Evolutionary conservation across 2,797 vertebrate genomes (phyloP).

Genomic region (Paguma larvata): DNA sequence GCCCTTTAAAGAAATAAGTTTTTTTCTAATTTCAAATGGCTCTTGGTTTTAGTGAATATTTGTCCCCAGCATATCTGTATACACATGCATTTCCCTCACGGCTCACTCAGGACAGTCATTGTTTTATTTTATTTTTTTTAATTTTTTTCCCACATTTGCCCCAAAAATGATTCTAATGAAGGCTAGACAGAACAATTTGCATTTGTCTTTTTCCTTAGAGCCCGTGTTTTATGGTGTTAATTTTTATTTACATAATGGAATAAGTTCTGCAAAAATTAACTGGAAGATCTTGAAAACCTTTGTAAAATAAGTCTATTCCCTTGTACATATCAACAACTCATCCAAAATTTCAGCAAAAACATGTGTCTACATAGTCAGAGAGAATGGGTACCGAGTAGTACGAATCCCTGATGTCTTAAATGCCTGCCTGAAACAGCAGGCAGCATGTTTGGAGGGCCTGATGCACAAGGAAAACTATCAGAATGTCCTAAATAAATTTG

Average conservation of each 20-base stretch:
- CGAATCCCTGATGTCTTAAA: not conserved
- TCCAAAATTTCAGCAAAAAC: not conserved
- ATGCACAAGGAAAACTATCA: not conserved
- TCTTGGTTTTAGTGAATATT: not conserved
- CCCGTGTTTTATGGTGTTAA: not conserved
- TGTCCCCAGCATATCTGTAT: not conserved
- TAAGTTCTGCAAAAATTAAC: slow-evolving; percentile 20
- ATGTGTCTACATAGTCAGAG: not conserved
- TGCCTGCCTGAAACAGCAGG: accelerated
- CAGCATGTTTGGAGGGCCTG: not conserved
- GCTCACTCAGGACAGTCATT: not conserved
- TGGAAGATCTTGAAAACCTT: not conserved
- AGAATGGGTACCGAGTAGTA: not conserved
- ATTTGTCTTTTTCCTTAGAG: not conserved
- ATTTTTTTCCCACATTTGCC: not conserved
- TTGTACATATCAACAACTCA: not conserved
- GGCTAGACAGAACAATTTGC: not conserved
- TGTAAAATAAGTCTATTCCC: not conserved
- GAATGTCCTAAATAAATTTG: not conserved
- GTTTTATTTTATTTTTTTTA: not conserved
- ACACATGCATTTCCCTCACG: not conserved
- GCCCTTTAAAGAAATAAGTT: not conserved
- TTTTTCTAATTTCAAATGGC: not conserved
- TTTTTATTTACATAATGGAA: slow-evolving; percentile 8
- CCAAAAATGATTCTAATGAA: not conserved